Base-by-base conservation (phyloP, 2,113 vertebrate species). In the Corythornis cristatus region DNA sequence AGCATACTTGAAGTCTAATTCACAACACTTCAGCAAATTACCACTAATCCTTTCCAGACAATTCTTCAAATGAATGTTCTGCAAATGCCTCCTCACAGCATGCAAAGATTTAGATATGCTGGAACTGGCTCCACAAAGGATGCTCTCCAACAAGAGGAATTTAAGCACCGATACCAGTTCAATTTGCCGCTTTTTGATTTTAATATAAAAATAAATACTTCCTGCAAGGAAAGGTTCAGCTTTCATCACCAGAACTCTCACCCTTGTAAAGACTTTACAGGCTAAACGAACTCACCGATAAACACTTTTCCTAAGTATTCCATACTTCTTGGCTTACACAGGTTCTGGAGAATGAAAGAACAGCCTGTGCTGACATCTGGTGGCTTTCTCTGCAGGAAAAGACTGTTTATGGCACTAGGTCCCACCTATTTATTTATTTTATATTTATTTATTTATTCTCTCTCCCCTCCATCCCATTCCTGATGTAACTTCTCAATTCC, bases 341-440 rank as follows among this genome's bases (percentile, higher is more conserved):
- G 37, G 57, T 46, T 73, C 65, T 67, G 46, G n/a, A 77, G 61
- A 75, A 61, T 12, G 79, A 89, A 94, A 77, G 89, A 85, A 89
- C 62, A 95, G 97, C 70, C 97, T 98, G 94, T 97, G 95, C 97
- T 98, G 97, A 97, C 98, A 98, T 91, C 98, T 98, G 95, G 91
- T 97, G 98, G 97, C 80, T 88, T 83, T 72, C 12, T 35, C 62
- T 58, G 65, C 72, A 92, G 60, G 74, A 28, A 46, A 19, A 72
- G 26, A 37, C 11, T 43, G 42, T 35, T 91, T 21, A 40, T 40
- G 64, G 64, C 71, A 76, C n/a, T 8, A 83, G 56, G 43, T 70
- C 64, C 76, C 66, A 28, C 46, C 56, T 89, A 37, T 37, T 37
- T 10, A 37, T 37, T 37, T 37, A 37, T 37, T 37, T 37, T 37